Percentiles rank a stretch among this genome's conserved stretches.
phyloP scores from a whole-genome alignment of 2,113 vertebrate species.

The Chaetodon auriga region DNA sequence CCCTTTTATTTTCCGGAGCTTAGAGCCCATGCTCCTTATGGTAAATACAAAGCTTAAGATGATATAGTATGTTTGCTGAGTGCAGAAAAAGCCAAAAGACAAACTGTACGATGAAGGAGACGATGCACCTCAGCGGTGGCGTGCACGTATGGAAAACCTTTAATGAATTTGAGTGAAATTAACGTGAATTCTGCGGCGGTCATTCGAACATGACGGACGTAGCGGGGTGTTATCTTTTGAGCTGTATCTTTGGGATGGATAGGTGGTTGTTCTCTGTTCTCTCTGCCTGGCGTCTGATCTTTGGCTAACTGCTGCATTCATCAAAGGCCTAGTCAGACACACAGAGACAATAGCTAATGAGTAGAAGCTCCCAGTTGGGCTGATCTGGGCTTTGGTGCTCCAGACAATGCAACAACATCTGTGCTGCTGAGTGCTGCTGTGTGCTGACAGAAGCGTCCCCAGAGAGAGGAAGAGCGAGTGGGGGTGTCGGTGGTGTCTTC shows the following conservation, averaged over 20 bases:
- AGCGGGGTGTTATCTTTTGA: conserved; percentile 36
- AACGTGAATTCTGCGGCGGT: conserved; percentile 8
- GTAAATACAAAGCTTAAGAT: conserved; percentile 64
- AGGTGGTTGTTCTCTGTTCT: conserved; percentile 60
- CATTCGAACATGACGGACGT: conserved; percentile 43
- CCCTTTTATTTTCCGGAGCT: conserved; percentile 71
- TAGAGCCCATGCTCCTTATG: conserved; percentile 53
- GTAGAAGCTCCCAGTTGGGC: conserved; percentile 79
- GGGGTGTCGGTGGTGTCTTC: conserved; percentile 52
- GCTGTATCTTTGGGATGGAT: conserved; percentile 46
- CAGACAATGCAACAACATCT: conserved; percentile 85
- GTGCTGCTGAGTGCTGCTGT: conserved; percentile 77
- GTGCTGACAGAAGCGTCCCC: conserved; percentile 79
- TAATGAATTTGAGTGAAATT: conserved; percentile 13
- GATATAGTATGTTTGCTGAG: conserved; percentile 42
- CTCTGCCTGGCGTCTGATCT: conserved; percentile 72
- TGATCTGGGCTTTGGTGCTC: conserved; percentile 75
- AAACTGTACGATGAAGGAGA: conserved; percentile 1
- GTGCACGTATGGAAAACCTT: not conserved
- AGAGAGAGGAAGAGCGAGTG: conserved; percentile 47
- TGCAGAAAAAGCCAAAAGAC: conserved; percentile 26
- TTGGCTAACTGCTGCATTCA: conserved; percentile 79
- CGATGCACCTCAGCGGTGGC: not conserved
- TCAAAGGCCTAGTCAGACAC: conserved; percentile 77
- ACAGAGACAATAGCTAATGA: conserved; percentile 81